Percentiles rank a stretch among this genome's conserved stretches.
These are phyloP conservation scores for Chanos chanos DNA, from an alignment of 2,797 vertebrate species.

Conservation along the genomic window DNA sequence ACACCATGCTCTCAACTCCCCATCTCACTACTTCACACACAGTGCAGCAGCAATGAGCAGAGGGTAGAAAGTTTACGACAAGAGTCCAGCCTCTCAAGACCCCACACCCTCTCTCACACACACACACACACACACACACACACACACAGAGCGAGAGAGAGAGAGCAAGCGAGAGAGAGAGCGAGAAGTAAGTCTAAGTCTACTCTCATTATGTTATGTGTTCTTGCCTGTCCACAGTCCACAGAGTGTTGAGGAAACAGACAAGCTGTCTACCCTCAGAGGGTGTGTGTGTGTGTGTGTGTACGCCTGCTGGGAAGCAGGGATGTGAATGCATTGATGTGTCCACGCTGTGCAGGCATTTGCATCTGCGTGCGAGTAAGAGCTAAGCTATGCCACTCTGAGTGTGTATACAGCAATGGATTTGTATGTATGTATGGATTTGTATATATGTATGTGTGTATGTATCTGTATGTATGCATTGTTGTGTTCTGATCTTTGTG, in stretches of 20 bases:
- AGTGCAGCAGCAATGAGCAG: no score
- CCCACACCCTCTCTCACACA: background rate
- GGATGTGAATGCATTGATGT: background rate
- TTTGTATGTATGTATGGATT: background rate
- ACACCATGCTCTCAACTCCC: no score
- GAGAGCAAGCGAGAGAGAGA: background rate
- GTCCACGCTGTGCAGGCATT: background rate
- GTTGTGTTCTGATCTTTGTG: constrained; percentile 22
- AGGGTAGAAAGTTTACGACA: no score
- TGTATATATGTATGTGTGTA: background rate
- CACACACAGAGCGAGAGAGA: background rate
- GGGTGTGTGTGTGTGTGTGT: background rate
- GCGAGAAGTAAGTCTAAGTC: background rate
- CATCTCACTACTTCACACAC: no score
- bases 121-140: background rate
- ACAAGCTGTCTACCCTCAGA: background rate
- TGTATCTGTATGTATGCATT: constrained; percentile 9
- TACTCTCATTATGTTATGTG: no score
- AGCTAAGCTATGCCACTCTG: no score
- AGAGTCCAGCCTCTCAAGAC: no score
- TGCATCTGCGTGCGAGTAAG: background rate
- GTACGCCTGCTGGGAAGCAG: background rate
- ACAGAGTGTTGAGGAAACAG: no score
- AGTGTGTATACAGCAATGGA: background rate
- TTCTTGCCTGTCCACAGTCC: no score